phyloP scores from a whole-genome alignment of 2,113 vertebrate genomes.

The Orycteropus afer region DNA sequence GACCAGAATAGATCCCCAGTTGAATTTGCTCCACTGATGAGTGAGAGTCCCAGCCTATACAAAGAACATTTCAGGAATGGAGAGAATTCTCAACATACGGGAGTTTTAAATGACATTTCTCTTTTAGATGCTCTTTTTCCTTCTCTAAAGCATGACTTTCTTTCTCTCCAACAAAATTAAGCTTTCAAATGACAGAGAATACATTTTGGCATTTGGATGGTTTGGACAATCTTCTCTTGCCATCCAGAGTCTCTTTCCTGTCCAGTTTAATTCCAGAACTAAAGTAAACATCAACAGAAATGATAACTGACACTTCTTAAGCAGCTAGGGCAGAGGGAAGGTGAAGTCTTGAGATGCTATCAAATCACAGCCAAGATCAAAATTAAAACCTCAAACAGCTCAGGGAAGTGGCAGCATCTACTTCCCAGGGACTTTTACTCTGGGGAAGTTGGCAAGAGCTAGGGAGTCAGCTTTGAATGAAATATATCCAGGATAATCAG shows the following conservation, averaged over 20 bases:
- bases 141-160: slow-evolving; percentile 6
- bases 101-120: not conserved
- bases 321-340: not conserved
- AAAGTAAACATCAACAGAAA: slow-evolving; percentile 43
- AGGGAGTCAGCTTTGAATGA: not conserved
- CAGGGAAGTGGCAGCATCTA: not conserved
- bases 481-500: not conserved
- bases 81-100: not conserved
- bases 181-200: not conserved
- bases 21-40: not conserved
- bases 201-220: not conserved
- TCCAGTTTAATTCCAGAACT: not conserved
- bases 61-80: rapidly evolving
- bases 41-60: not conserved
- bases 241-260: slow-evolving; percentile 42
- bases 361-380: slow-evolving; percentile 31
- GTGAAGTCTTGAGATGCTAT: slow-evolving; percentile 47
- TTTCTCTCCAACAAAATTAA: not conserved
- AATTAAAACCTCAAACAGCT: not conserved
- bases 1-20: not conserved
- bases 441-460: not conserved
- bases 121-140: not conserved
- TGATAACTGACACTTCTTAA: not conserved
- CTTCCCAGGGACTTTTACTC: not conserved
- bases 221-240: slow-evolving; percentile 39